A percentile compares a stretch with the other conserved stretches of the same genome.
phyloP scores from a whole-genome alignment of 2,797 vertebrate genomes.

The Anguilla megastoma region DNA sequence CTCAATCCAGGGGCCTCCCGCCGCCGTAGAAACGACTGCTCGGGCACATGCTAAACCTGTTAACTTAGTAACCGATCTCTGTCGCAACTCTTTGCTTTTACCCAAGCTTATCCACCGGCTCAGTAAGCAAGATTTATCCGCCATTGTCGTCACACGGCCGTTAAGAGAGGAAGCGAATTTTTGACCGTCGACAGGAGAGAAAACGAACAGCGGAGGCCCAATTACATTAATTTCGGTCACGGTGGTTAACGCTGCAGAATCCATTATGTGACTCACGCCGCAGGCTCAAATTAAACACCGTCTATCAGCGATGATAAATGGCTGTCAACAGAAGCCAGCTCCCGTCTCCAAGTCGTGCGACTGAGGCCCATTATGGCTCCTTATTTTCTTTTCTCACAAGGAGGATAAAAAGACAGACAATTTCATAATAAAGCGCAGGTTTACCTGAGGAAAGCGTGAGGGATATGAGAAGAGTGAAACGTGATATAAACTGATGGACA shows the following conservation, averaged over 20 bases:
- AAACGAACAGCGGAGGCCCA: conserved; percentile 26
- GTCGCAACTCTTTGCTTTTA: not conserved
- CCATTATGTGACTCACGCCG: conserved; percentile 44
- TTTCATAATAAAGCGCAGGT: not conserved
- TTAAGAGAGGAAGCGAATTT: conserved; percentile 18
- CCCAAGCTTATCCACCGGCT: not conserved
- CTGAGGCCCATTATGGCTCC: not conserved
- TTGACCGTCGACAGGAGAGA: conserved; percentile 1
- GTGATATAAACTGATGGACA: not conserved
- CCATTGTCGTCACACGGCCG: conserved; percentile 1
- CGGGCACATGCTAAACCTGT: not conserved
- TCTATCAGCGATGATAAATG: conserved; percentile 43
- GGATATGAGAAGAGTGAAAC: not conserved
- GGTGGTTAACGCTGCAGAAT: conserved; percentile 49
- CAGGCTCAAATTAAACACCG: conserved; percentile 40
- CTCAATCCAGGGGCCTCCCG: not conserved
- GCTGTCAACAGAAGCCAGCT: conserved; percentile 18
- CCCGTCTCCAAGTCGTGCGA: conserved; percentile 36
- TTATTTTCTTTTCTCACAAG: conserved; percentile 34
- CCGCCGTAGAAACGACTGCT: not conserved
- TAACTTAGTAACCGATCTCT: not conserved
- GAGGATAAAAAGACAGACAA: not conserved
- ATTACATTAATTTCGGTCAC: conserved; percentile 47
- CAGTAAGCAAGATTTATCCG: not conserved
- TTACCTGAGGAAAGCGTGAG: not conserved